Evolutionary conservation across 2,797 vertebrate species (phyloP), one percentile per base, ranked within the genome.

Genomic region (Acanthurus leucopareius): DNA sequence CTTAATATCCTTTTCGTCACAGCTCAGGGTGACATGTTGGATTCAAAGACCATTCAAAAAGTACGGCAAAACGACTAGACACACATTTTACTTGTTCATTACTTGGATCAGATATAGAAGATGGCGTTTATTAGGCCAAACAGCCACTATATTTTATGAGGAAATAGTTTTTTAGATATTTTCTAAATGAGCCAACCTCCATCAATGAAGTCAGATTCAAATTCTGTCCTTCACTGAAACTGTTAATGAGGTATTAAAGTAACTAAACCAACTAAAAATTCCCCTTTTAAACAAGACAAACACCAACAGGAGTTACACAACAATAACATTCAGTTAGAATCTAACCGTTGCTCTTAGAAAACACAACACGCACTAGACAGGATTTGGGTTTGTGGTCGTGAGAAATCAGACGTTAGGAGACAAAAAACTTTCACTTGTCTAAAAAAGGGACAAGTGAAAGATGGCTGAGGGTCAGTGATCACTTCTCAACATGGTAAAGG

Each of bases 391-490:
- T 61, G 60, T 53, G 60, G 35, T 75, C 1, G 48, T 48, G 63
- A 72, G 4, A 72, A 66, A 69, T 73, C 63, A 82, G 53, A 82
- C 20, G 11, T 17, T 68, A 40, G 68, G 15, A 53, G 67, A 76
- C 2, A 25, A 69, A 22, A 45, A 38, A 67, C 71, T 86, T 75
- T 84, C 61, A 77, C 44, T 86, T 77, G 71, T 45, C 69, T 40
- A 48, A 19, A 49, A 68, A 85, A 87, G 25, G 79, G 44, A 80
- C 79, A 89, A 84, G 80, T 78, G 77, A 88, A 79, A 88, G 61
- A 72, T 45, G 15, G 40, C 47, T 51, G 67, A 45, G 58, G 40
- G 61, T 80, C 72, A 72, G 80, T 63, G 80, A 84, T 72, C 38
- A 79, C 73, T 80, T 91, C 71, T 81, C 84, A 78, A 57, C 79